Evolutionary conservation across 2,113 vertebrate genomes (phyloP), one percentile per base, ranked within the genome.

Genomic region (Dicaeum eximium): DNA sequence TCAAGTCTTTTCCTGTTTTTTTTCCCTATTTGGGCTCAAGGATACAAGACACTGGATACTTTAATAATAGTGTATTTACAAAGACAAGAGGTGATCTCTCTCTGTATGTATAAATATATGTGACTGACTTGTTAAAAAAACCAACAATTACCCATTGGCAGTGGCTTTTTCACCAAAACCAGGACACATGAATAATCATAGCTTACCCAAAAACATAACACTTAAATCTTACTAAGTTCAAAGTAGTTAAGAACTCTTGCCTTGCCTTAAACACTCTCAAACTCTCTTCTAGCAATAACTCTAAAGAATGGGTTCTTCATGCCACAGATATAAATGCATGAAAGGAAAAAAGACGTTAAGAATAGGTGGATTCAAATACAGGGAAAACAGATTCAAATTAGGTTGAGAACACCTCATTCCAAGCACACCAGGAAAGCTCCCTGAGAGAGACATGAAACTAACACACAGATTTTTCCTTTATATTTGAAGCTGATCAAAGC

Each of bases 401-500:
- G 62, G 27, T 48, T 87, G 42, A 17, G 57, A 94, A 61, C 27
- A 48, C 18, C 67, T 88, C 31, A 33, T 61, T 75, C 86, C 51
- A 51, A 70, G 65, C 80, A 60, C 65, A 48, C 72, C 64, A 88
- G 77, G 86, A 93, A 74, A 86, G 51, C 7, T 0, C 42, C 65
- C 50, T 15, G 58, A 50, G 71, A 78, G 44, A 75, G 67, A 94
- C 69, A 80, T 48, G 56, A 90, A 91, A 56, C 80, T 61, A 67
- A 25, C 48, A 66, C 47, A 51, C 30, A 48, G 80, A 53, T 80
- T 77, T 66, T 84, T 37, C 61, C 79, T 64, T 50, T 40, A 21
- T 57, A 67, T 88, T 88, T 84, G 80, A 95, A 93, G 53, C 64
- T 72, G 53, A 81, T 92, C 80, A 93, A 92, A 92, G 91, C 50